Conservation (phyloP, 2,797 vertebrate species). For the Malurus leucopterus region DNA sequence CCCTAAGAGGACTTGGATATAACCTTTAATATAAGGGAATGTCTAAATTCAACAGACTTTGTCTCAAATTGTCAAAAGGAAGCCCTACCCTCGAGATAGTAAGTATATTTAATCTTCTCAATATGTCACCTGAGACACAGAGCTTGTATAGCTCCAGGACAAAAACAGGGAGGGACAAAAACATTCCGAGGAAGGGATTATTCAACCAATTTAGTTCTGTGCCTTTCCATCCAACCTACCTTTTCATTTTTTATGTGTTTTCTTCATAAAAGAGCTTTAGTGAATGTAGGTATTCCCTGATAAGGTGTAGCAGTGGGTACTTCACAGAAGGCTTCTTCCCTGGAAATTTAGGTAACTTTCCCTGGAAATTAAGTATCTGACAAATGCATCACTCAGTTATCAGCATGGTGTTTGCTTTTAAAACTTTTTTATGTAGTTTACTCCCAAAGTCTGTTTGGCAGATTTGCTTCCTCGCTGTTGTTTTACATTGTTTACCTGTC, state of each 20-base stretch:
- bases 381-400: background rate
- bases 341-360: background rate
- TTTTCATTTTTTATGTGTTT: background rate
- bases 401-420: background rate
- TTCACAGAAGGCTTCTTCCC: background rate
- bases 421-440: background rate
- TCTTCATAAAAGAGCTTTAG: background rate
- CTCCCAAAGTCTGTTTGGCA: background rate
- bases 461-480: background rate
- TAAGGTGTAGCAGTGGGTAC: rapidly evolving
- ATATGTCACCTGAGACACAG: background rate
- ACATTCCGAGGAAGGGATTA: background rate
- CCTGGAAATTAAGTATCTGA: background rate
- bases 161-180: background rate
- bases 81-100: background rate
- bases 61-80: background rate
- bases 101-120: background rate
- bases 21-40: background rate
- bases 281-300: background rate
- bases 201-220: background rate
- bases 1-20: background rate
- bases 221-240: background rate
- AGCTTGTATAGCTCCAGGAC: background rate
- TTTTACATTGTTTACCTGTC: background rate
- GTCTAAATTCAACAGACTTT: background rate